Evolutionary conservation across 2,113 vertebrate genomes (phyloP).

Genomic region (Pluvianellus socialis): DNA sequence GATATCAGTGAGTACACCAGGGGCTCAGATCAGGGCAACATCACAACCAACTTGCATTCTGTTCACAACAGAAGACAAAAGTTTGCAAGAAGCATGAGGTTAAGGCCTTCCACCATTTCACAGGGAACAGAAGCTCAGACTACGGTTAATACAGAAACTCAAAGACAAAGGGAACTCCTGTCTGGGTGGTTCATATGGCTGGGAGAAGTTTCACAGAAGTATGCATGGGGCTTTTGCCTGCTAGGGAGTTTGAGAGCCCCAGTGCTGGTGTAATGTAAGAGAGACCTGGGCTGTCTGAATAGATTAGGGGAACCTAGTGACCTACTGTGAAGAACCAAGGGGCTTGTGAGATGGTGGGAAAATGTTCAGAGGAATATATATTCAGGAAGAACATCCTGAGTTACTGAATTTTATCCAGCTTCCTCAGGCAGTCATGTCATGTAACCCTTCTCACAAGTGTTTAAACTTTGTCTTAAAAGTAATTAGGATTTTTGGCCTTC

Average conservation of each 20-base stretch:
- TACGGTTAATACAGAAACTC: neutral
- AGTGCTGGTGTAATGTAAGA: neutral
- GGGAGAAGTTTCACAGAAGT: neutral
- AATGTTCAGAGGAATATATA: neutral
- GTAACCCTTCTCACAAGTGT: neutral
- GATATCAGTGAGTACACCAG: neutral
- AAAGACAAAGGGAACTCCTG: neutral
- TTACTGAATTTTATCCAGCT: neutral
- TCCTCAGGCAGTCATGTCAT: neutral
- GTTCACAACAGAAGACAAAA: neutral
- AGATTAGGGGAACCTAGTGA: neutral
- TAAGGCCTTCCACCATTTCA: neutral
- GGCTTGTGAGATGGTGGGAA: neutral
- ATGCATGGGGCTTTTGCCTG: neutral
- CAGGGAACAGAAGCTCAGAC: neutral
- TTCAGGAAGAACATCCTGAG: neutral
- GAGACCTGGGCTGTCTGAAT: neutral
- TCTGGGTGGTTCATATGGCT: neutral
- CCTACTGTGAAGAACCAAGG: neutral
- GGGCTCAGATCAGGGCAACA: neutral
- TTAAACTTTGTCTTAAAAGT: neutral
- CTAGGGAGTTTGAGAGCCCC: fast-evolving
- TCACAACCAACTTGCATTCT: neutral
- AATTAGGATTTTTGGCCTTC: slow-evolving; percentile 1
- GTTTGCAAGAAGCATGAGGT: neutral